A percentile compares a stretch with the other conserved stretches of the same genome.
Evolutionary conservation across 2,888 invertebrate species (phyloP).

Genomic region (Plagiodera versicolora): DNA sequence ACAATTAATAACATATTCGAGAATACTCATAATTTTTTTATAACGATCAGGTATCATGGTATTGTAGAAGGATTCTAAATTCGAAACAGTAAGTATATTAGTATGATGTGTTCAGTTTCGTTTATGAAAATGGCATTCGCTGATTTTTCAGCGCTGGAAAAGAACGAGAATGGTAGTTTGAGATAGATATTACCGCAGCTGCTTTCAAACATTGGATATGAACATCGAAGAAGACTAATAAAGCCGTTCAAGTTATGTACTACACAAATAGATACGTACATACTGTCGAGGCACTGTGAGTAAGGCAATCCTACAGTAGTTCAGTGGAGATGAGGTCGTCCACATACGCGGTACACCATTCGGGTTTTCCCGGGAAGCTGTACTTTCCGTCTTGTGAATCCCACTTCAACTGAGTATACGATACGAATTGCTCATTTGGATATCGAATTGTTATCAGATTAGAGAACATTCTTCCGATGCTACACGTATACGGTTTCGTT

Average conservation of each 20-base stretch:
- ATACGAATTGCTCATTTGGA: neutral
- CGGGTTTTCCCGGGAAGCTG: constrained; percentile 23
- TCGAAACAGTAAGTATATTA: neutral
- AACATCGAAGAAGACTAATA: constrained; percentile 45
- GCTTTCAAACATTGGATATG: constrained; percentile 44
- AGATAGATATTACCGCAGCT: constrained; percentile 40
- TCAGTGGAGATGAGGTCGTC: constrained; percentile 61
- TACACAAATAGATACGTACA: constrained; percentile 55
- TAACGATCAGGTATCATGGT: neutral
- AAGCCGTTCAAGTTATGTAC: constrained; percentile 52
- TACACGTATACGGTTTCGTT: no score
- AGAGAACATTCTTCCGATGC: no score
- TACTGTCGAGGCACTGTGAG: constrained; percentile 74
- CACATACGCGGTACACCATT: constrained; percentile 41
- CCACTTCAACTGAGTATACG: neutral
- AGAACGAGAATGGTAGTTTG: constrained; percentile 28
- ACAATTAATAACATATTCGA: neutral
- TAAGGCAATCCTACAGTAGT: constrained; percentile 81
- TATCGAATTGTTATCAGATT: no score
- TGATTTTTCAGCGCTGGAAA: no score
- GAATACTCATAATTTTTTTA: neutral
- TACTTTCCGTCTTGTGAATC: neutral
- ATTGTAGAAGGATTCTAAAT: neutral
- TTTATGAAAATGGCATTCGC: neutral
- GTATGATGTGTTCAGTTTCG: neutral